Conservation (phyloP, 2,888 invertebrate genomes). For the Archaeoteleia sp. region DNA sequence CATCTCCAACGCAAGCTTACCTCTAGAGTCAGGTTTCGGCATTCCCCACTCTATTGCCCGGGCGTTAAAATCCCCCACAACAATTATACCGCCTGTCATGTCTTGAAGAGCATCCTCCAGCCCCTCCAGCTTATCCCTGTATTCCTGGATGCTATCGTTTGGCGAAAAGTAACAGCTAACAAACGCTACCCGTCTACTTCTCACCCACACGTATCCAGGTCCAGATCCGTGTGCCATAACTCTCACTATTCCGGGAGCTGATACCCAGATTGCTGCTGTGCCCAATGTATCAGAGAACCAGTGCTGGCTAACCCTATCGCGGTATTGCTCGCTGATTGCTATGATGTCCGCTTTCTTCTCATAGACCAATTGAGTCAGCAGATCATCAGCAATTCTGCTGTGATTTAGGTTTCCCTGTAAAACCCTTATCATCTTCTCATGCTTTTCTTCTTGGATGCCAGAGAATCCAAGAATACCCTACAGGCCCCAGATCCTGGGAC, state of each 20-base stretch:
- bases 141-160: slow-evolving; percentile 15
- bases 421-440: slow-evolving; percentile 11
- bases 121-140: slow-evolving; percentile 5
- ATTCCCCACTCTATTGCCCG: slow-evolving; percentile 54
- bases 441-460: slow-evolving; percentile 18
- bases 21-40: slow-evolving; percentile 41
- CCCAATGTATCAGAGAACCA: slow-evolving; percentile 35
- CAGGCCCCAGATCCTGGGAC: slow-evolving; percentile 19
- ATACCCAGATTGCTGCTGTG: slow-evolving; percentile 52
- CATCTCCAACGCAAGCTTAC: slow-evolving; percentile 51
- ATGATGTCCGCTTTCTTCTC: slow-evolving; percentile 23
- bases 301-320: too few relatives aligned
- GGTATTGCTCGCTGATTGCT: slow-evolving; percentile 54
- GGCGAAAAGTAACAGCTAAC: slow-evolving; percentile 35
- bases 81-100: slow-evolving; percentile 18
- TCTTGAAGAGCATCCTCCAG: slow-evolving; percentile 8
- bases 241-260: not conserved
- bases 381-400: slow-evolving; percentile 30
- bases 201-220: slow-evolving; percentile 35
- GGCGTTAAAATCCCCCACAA: slow-evolving; percentile 50
- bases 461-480: slow-evolving; percentile 17
- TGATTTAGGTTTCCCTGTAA: slow-evolving; percentile 49
- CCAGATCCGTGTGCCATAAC: slow-evolving; percentile 1
- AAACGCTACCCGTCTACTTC: slow-evolving; percentile 5
- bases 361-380: slow-evolving; percentile 18